These are phyloP conservation scores for Urocynchramus pylzowi DNA, from an alignment of 2,113 vertebrate species.

Conservation along the genomic window DNA sequence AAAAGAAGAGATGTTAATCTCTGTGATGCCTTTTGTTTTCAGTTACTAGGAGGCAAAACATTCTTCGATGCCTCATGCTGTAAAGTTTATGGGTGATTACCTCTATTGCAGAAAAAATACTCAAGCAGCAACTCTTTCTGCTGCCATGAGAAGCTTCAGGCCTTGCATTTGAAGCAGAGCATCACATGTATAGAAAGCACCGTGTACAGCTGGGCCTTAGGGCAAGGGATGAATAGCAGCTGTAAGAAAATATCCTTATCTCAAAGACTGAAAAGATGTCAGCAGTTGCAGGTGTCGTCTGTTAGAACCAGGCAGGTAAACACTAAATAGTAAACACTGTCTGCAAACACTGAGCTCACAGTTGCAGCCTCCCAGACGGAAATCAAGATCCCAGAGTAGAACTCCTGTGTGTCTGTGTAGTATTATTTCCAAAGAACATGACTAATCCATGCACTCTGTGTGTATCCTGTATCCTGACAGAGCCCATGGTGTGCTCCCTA, in stretches of 20 bases:
- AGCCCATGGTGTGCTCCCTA: neutral
- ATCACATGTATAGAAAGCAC: accelerated
- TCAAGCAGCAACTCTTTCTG: neutral
- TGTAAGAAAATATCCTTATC: neutral
- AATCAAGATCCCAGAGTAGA: neutral
- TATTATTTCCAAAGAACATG: neutral
- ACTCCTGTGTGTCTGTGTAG: neutral
- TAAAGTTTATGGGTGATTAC: neutral
- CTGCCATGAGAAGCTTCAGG: neutral
- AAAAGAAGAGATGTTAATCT: neutral
- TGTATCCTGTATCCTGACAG: neutral
- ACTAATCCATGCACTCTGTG: neutral
- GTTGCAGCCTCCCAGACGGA: accelerated
- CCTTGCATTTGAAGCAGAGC: neutral
- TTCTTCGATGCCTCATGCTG: accelerated
- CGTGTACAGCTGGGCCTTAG: neutral
- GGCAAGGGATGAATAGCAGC: neutral
- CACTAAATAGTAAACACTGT: neutral
- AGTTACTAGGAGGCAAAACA: neutral
- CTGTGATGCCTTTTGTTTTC: neutral
- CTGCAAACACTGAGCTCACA: neutral
- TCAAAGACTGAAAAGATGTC: neutral
- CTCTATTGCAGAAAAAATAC: neutral
- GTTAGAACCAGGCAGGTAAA: neutral
- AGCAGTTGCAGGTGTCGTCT: accelerated